Percentiles rank a stretch among this genome's conserved stretches.
Evolutionary conservation across 2,113 vertebrate genomes (phyloP).

Genomic region (Probosciger aterrimus): DNA sequence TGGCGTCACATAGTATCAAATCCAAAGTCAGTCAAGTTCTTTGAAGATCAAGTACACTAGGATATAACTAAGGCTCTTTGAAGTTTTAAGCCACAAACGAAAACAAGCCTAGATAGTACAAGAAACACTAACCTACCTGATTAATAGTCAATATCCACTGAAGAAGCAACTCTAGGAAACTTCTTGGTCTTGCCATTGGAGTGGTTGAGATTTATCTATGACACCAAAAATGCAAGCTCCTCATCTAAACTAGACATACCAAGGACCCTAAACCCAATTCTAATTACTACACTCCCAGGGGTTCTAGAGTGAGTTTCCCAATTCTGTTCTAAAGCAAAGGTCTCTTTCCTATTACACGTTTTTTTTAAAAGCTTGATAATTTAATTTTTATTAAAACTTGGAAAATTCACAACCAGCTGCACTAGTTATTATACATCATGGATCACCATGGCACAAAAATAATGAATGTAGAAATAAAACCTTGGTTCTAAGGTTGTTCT

Average conservation of each 20-base stretch:
- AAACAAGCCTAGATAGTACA: background rate
- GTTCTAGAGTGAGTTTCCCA: background rate
- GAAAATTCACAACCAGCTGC: background rate
- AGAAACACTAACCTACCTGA: background rate
- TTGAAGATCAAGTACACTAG: background rate
- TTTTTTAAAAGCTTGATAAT: background rate
- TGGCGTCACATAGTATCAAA: background rate
- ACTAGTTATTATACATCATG: background rate
- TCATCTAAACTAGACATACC: background rate
- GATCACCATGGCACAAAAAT: background rate
- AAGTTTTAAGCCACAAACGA: background rate
- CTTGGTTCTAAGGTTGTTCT: background rate
- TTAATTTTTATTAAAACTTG: background rate
- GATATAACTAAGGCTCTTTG: background rate
- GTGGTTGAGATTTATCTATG: background rate
- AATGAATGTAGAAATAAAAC: background rate
- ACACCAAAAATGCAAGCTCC: background rate
- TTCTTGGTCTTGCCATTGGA: background rate
- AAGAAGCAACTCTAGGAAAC: background rate
- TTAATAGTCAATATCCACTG: background rate
- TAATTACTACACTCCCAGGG: background rate
- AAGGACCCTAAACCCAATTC: background rate
- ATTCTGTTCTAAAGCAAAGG: background rate
- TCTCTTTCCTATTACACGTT: background rate
- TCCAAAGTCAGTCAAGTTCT: background rate